Base-by-base conservation (phyloP, 2,113 vertebrate genomes). In the Tragelaphus scriptus region DNA sequence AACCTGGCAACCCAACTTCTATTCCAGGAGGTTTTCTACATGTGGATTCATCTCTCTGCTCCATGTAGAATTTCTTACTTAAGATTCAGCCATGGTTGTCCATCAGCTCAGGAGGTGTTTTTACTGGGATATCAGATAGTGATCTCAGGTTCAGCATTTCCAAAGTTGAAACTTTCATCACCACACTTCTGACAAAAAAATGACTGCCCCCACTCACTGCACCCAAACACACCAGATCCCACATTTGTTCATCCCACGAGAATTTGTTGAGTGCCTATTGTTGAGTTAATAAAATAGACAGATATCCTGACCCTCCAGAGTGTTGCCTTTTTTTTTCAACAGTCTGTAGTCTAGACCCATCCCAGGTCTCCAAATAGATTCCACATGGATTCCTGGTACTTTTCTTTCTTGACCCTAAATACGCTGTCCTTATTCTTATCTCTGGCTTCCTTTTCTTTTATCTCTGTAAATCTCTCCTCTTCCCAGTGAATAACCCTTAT, bases 41-140 rank as follows among this genome's bases (percentile, higher is more conserved):
- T 30, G 2, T 49, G 53, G n/a, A 12, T 51, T 58, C 75, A 25
- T 55, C 56, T 61, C 15, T 59, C 59, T 79, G 61, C 59, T 51
- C 16, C 28, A 5, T 2, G 12, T 51, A 23, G 51, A 21, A 36
- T 28, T 75, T n/a, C 26, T 88, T 21, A 49, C 5, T 21, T 59
- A 58, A 68, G 4, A 47, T 21, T 17, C 23, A 65, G 15, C 1
- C 21, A 11, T 3, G 49, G 10, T 65, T 84, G 89, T 28, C 13
- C 32, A 75, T 4, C 32, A 80, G 47, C 17, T 26, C 51, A 53
- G 32, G 9, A 84, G 32, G 26, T 21, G 21, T 81, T 93, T 89
- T 91, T 8, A 49, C 1, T 40, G 5, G 2, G 7, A 4, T 30
- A 7, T 28, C 44, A 79, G 4, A 71, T 0, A 16, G 5, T 12